Evolutionary conservation across 2,797 vertebrate species (phyloP).

Genomic region (Vipera latastei): DNA sequence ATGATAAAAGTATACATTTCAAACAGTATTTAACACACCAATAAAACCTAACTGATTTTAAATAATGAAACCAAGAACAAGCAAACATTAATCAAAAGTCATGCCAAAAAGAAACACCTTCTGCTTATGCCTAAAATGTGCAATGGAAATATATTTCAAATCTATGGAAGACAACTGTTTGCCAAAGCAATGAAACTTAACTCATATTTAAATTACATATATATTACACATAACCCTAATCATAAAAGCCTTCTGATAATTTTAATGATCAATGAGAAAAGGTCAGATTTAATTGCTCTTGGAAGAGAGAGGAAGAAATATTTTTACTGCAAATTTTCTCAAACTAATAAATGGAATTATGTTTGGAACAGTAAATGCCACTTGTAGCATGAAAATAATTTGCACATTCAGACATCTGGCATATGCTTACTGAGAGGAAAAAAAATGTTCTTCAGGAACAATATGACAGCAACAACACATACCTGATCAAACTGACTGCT

Average conservation of each 20-base stretch:
- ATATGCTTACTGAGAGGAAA: background rate
- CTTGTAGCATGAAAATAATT: background rate
- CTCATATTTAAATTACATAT: background rate
- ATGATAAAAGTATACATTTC: background rate
- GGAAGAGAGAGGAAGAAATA: background rate
- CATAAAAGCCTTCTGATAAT: background rate
- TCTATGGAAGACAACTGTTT: background rate
- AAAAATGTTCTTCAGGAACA: background rate
- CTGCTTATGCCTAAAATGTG: background rate
- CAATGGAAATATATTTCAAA: background rate
- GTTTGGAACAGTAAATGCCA: background rate
- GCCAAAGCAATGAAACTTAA: background rate
- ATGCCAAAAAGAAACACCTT: background rate
- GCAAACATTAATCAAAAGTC: background rate
- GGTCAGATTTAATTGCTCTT: background rate
- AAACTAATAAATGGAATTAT: background rate
- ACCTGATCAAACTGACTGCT: conserved; percentile 84
- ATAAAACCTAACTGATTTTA: background rate
- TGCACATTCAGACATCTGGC: background rate
- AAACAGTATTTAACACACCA: background rate
- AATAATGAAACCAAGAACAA: background rate
- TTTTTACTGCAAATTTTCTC: background rate
- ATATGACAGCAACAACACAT: conserved; percentile 39
- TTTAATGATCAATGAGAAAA: background rate
- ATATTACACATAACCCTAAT: background rate